Evolutionary conservation across 2,888 invertebrate species (phyloP), one percentile per base, ranked within the genome.

Genomic region (Tyria jacobaeae): DNA sequence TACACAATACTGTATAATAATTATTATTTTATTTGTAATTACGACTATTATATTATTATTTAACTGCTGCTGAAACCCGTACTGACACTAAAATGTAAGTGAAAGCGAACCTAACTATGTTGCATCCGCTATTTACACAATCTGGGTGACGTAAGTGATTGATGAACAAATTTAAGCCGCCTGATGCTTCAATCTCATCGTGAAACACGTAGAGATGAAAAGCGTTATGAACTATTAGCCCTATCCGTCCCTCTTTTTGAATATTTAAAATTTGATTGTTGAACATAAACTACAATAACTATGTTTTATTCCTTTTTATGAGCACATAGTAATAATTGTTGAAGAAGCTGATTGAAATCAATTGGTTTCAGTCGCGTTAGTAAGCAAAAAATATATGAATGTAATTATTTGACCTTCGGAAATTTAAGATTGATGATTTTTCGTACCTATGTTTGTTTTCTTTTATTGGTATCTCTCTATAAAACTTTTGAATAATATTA

Each of bases 61-160:
- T 72, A 74, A 75, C 66, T 72, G 67, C 75, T 76, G 68, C 79
- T 77, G 74, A 80, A 83, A 77, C 79, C 64, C 66, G 82, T 80
- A 80, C 70, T 68, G 59, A 68, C 74, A 61, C 73, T 77, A 78
- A 71, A 73, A 80, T 73, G 67, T 64, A 57, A 77, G 86, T 84
- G 88, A 87, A 87, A 88, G 88, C 81, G 64, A 82, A 78, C 68
- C 70, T 68, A 73, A 70, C 75, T 70, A 73, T 76, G 73, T 73
- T 73, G 76, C 83, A 88, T 89, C 87, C 89, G 87, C 78, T 72
- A 74, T 86, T 89, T 88, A 76, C 87, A 83, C 84, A 89, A 87
- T 76, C 60, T 59, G 55, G 53, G 63, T 87, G 84, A 87, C 79
- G 86, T 83, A 87, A 88, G 66, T 75, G 65, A 83, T 71, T 73